phyloP scores from a whole-genome alignment of 2,797 vertebrate species.

The Enteromius viviparus region DNA sequence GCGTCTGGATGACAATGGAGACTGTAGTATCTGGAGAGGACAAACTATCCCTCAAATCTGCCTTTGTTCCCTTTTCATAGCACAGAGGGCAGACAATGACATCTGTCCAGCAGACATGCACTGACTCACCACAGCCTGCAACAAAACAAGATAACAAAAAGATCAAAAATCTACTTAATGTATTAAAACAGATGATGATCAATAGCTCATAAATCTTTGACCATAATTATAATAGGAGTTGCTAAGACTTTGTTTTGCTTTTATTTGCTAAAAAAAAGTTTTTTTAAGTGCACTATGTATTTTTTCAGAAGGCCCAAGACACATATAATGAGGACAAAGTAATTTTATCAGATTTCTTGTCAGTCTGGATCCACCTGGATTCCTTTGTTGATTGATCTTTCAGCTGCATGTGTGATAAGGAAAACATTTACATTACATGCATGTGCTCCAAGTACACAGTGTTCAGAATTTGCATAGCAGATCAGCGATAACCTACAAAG shows the following conservation, averaged over 20 bases:
- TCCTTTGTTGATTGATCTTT: constrained; percentile 7
- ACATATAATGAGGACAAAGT: neutral
- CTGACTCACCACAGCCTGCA: constrained; percentile 2
- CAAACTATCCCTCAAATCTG: constrained; percentile 29
- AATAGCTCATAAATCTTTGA: neutral
- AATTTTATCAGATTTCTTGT: neutral
- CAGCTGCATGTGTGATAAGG: neutral
- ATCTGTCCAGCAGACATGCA: constrained; percentile 13
- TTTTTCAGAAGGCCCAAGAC: neutral
- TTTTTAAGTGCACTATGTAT: neutral
- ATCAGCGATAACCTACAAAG: neutral
- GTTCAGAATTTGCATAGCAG: neutral
- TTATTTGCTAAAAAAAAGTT: neutral
- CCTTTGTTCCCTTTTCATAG: constrained; percentile 27
- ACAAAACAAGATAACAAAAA: neutral
- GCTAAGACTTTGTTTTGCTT: neutral
- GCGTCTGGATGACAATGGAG: constrained; percentile 35
- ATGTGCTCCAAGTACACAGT: neutral
- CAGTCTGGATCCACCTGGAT: neutral
- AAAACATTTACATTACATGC: constrained; percentile 3
- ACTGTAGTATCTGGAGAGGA: constrained; percentile 40
- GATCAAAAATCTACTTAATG: neutral
- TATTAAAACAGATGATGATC: neutral
- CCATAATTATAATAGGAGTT: neutral
- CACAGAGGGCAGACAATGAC: neutral